These are phyloP conservation scores for Steatornis caripensis DNA, from an alignment of 2,113 vertebrate genomes.

Conservation along the genomic window DNA sequence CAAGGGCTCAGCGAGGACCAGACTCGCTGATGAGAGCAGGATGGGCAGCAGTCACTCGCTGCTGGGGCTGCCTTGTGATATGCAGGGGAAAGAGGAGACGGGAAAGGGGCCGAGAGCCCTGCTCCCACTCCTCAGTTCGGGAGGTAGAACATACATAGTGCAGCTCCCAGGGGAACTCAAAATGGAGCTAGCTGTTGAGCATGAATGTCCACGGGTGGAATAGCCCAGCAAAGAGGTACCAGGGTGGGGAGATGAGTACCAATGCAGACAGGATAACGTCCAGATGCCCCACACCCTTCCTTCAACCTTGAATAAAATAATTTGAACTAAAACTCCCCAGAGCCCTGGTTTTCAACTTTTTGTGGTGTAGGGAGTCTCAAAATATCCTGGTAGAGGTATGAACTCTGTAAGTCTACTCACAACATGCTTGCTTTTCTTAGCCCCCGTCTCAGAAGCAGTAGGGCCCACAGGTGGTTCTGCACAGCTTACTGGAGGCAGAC, in stretches of 20 bases:
- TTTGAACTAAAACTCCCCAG: background rate
- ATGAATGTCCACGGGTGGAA: background rate
- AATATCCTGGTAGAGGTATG: background rate
- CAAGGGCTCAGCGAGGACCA: background rate
- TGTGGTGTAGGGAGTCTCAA: background rate
- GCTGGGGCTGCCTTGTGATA: background rate
- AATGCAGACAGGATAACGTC: background rate
- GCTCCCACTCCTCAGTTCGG: background rate
- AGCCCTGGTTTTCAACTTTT: background rate
- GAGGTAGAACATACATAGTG: background rate
- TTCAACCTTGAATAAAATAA: background rate
- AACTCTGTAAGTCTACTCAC: background rate
- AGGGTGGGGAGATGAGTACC: background rate
- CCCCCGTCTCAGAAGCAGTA: background rate
- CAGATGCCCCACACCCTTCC: background rate
- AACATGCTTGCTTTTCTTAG: background rate
- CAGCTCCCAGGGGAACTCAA: background rate
- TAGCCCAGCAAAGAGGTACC: background rate
- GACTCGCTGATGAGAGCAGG: background rate
- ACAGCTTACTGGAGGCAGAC: rapidly evolving
- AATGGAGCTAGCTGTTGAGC: background rate
- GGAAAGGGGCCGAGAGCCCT: background rate
- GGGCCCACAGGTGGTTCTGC: background rate
- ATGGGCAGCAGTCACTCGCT: background rate
- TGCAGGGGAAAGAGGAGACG: background rate